Base-by-base conservation (phyloP, 2,113 vertebrate genomes). In the Bambusicola thoracicus region DNA sequence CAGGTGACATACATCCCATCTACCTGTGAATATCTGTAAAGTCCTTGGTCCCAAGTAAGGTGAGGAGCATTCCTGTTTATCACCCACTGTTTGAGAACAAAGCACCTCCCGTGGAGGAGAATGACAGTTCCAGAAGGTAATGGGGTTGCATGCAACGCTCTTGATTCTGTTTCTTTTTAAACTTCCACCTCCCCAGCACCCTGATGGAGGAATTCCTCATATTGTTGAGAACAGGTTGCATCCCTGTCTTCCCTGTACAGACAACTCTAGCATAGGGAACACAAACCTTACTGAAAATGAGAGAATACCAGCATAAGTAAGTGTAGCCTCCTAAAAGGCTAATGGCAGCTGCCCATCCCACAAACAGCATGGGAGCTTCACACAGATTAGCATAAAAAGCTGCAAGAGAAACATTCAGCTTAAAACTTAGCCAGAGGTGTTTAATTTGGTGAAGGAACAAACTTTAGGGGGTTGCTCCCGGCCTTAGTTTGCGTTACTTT, bases 71-170 rank as follows among this genome's bases (percentile, higher is more conserved):
- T 95, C 87, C 61, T 93, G 69, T 72, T 77, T 58, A 81, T 86
- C 8, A 15, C 66, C 82, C 86, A 79, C 91, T 92, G 73, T 72
- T 87, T 84, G 73, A 92, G 80, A 90, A 24, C 76, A 94, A 84
- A 94, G 73, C 87, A 93, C 93, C 93, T 94, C 91, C 93, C 83
- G 67, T 91, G 93, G 95, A 95, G 92, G 93, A 89, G 82, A 95
- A 89, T 34, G 74, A 67, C 85, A 56, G 43, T 94, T 93, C 81
- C 72, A 70, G 76, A 89, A 87, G 90, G 70, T 89, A 81, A 92
- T n/a, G 62, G 83, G 79, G 25, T 88, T 90, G 40, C 65, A 68
- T 81, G 79, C 65, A 79, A 48, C 53, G 20, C 34, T 80, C 83
- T 77, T 73, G 65, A 53, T 94, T 94, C 80, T 78, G 25, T 85